These are phyloP conservation scores for Lepus oiostolus DNA, from an alignment of 2,797 vertebrate species.

Conservation along the genomic window DNA sequence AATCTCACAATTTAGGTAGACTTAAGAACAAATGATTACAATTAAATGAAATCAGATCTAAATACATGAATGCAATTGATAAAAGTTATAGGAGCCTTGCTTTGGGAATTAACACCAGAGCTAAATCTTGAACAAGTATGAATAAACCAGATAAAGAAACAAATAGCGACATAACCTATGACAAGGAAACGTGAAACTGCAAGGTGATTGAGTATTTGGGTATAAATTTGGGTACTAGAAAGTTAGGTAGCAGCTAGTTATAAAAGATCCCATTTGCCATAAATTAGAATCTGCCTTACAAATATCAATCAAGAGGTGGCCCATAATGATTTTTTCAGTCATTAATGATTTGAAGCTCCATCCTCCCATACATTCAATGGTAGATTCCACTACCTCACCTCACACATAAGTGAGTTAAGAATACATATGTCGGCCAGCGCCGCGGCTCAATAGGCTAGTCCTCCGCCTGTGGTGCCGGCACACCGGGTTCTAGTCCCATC, in stretches of 20 bases:
- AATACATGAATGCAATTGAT: neutral
- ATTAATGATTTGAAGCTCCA: neutral
- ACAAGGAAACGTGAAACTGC: neutral
- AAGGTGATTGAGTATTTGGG: neutral
- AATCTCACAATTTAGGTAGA: neutral
- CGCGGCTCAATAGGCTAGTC: too few species aligned
- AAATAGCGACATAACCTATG: neutral
- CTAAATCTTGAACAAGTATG: neutral
- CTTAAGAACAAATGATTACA: neutral
- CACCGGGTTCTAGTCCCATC: too few species aligned
- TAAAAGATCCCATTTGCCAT: neutral
- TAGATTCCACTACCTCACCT: neutral
- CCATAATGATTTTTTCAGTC: neutral
- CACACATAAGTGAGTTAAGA: neutral
- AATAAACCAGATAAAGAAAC: neutral
- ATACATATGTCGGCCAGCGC: neutral
- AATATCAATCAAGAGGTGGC: neutral
- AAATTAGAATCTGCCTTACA: neutral
- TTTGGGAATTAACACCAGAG: neutral
- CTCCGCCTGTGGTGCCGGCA: too few species aligned
- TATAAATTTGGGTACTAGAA: neutral
- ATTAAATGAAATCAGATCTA: neutral
- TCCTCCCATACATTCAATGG: neutral
- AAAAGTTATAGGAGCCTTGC: neutral
- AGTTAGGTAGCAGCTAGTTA: neutral